Evolutionary conservation across 2,797 vertebrate genomes (phyloP).

Genomic region (Numenius phaeopus): DNA sequence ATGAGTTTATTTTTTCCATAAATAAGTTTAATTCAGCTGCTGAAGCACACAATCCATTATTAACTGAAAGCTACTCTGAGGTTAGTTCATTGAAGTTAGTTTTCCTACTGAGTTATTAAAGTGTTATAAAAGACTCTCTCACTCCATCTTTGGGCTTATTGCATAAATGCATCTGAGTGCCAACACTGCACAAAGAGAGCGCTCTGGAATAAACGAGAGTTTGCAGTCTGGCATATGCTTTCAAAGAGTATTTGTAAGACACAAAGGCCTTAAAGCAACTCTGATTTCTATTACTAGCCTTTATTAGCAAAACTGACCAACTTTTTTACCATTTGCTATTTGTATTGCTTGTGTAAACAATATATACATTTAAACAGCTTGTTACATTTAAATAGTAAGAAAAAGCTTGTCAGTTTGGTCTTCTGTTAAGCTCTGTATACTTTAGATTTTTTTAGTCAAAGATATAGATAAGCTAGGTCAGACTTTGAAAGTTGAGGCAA

Average conservation of each 20-base stretch:
- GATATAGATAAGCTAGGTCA: background rate
- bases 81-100: slow-evolving; percentile 3
- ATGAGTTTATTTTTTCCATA: background rate
- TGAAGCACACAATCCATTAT: background rate
- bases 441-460: background rate
- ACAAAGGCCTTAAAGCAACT: background rate
- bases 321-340: background rate
- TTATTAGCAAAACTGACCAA: background rate
- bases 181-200: background rate
- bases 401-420: background rate
- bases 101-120: slow-evolving; percentile 24
- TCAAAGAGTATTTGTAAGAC: background rate
- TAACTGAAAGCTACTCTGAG: background rate
- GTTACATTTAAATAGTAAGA: background rate
- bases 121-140: slow-evolving; percentile 59
- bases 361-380: background rate
- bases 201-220: background rate
- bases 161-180: slow-evolving; percentile 52
- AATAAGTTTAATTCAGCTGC: background rate
- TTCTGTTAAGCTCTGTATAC: background rate
- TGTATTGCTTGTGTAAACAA: background rate
- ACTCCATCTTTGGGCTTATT: slow-evolving; percentile 64
- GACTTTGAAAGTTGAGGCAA: background rate
- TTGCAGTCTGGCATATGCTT: background rate
- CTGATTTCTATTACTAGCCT: background rate